Evolutionary conservation across 2,888 invertebrate genomes (phyloP).

Genomic region (Drosophila imparisetae): DNA sequence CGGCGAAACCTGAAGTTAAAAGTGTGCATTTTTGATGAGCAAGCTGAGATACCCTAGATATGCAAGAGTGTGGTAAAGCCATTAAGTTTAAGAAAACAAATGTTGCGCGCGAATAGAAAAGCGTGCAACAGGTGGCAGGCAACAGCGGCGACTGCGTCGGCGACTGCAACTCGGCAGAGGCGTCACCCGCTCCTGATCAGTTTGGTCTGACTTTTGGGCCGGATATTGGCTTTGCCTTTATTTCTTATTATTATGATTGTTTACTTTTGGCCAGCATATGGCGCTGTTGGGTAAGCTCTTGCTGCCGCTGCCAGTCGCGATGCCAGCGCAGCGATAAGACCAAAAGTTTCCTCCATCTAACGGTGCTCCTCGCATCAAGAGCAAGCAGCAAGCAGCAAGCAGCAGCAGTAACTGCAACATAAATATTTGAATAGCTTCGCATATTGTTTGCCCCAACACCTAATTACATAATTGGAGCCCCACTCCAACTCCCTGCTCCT

Average conservation of each 20-base stretch:
- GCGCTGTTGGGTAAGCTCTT: conserved; percentile 21
- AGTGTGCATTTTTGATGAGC: neutral
- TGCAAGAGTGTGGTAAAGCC: conserved; percentile 29
- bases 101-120: conserved; percentile 70
- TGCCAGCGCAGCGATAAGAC: conserved; percentile 59
- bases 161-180: conserved; percentile 9
- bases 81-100: conserved; percentile 48
- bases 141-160: conserved; percentile 9
- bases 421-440: conserved; percentile 37
- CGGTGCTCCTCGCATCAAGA: conserved; percentile 8
- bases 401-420: conserved; percentile 18
- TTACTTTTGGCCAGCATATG: conserved; percentile 51
- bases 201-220: conserved; percentile 34
- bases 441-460: conserved; percentile 68
- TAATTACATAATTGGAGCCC: conserved; percentile 73
- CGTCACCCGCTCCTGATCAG: conserved; percentile 36
- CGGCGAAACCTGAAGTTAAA: neutral
- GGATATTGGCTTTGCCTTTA: conserved; percentile 61
- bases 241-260: neutral
- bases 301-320: conserved; percentile 28
- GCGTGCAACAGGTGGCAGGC: conserved; percentile 67
- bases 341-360: conserved; percentile 26
- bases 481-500: neutral
- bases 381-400: conserved; percentile 2
- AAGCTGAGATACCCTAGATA: neutral